Conservation (phyloP, 2,113 vertebrate genomes). For the Craseonycteris thonglongyai region DNA sequence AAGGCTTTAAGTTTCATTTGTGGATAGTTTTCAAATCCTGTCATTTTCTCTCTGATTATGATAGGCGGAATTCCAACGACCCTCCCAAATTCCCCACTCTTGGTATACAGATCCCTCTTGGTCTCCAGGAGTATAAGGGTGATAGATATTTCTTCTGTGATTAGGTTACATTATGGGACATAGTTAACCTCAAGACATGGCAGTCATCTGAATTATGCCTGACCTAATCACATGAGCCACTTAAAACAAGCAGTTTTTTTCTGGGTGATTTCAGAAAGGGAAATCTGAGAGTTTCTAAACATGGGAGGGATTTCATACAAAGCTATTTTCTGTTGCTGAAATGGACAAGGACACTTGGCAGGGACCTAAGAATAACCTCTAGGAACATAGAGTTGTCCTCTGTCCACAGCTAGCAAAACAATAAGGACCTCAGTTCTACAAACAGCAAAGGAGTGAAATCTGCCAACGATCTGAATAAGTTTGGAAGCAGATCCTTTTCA, state of each 20-base stretch:
- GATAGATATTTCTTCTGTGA: background rate
- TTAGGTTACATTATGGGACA: background rate
- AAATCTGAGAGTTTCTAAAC: background rate
- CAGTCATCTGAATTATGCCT: background rate
- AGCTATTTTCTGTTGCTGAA: background rate
- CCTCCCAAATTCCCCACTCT: background rate
- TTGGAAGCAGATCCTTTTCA: background rate
- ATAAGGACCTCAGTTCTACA: background rate
- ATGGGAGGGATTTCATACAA: background rate
- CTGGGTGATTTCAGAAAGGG: background rate
- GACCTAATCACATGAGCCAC: background rate
- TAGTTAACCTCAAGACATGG: background rate
- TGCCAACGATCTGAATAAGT: background rate
- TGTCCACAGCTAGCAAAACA: background rate
- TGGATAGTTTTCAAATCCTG: background rate
- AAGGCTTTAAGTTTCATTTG: background rate
- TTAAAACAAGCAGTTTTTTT: background rate
- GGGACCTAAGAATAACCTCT: background rate
- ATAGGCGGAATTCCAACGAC: background rate
- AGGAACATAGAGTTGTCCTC: background rate
- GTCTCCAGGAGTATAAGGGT: background rate
- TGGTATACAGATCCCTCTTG: background rate
- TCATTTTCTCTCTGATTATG: background rate
- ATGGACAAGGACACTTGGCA: background rate
- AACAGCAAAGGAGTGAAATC: background rate